phyloP scores from a whole-genome alignment of 2,113 vertebrate genomes.

The Apeltes quadracus region DNA sequence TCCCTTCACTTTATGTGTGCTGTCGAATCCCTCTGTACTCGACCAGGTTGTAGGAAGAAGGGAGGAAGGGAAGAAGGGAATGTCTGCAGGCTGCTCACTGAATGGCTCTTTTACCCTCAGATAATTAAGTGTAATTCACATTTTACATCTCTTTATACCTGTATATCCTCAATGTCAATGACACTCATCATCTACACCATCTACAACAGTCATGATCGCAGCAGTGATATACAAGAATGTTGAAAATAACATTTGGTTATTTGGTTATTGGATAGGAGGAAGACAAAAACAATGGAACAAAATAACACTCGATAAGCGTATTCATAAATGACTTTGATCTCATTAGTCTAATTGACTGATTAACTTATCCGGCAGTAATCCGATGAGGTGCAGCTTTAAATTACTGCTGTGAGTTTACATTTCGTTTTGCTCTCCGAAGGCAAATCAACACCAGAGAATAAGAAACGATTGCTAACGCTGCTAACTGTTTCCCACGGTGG shows the following conservation, averaged over 20 bases:
- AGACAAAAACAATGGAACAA: not conserved
- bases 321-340: slow-evolving; percentile 3
- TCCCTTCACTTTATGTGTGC: no score
- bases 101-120: slow-evolving; percentile 8
- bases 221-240: no score
- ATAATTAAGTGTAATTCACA: slow-evolving; percentile 25
- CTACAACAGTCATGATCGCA: not conserved
- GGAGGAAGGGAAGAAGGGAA: no score
- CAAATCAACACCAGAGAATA: slow-evolving; percentile 13
- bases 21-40: no score
- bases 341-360: slow-evolving; percentile 29
- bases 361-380: slow-evolving; percentile 22
- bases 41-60: no score
- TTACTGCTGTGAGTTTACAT: slow-evolving; percentile 8
- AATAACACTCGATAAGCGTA: not conserved
- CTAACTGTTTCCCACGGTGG: no score
- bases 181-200: not conserved
- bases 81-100: not conserved
- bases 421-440: not conserved
- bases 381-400: slow-evolving; percentile 8
- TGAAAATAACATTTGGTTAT: no score
- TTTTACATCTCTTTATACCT: not conserved
- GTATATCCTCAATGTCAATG: not conserved
- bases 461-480: no score
- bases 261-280: no score